These are phyloP conservation scores for Paramormyrops kingsleyae DNA, from an alignment of 2,113 vertebrate species.

Conservation along the genomic window DNA sequence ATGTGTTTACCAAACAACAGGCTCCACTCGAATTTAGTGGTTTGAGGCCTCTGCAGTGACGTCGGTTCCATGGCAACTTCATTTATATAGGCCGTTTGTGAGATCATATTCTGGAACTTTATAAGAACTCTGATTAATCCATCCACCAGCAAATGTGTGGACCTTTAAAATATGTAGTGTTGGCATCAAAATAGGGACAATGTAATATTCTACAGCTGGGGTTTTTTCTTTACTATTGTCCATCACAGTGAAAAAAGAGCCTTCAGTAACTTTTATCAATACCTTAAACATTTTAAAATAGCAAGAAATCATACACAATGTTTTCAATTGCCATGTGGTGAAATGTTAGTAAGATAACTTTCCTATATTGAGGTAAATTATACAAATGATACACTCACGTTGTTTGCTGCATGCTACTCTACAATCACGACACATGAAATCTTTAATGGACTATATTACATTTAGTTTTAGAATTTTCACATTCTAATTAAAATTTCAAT, in stretches of 20 bases:
- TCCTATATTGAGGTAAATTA: neutral
- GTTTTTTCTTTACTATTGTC: neutral
- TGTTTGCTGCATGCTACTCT: neutral
- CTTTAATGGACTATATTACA: neutral
- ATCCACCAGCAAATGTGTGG: neutral
- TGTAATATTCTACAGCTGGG: neutral
- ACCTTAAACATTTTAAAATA: neutral
- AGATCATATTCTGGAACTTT: slow-evolving; percentile 18
- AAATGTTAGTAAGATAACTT: neutral
- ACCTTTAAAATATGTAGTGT: neutral
- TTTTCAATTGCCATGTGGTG: neutral
- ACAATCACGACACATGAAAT: neutral
- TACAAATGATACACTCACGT: neutral
- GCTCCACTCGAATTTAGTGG: slow-evolving; percentile 21
- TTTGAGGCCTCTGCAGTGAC: slow-evolving; percentile 12
- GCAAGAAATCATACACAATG: neutral
- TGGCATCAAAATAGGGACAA: neutral
- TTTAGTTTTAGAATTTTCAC: neutral
- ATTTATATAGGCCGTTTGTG: slow-evolving; percentile 14
- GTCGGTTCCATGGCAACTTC: slow-evolving; percentile 6
- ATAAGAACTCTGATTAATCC: slow-evolving; percentile 5
- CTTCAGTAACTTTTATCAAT: neutral
- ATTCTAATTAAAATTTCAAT: neutral
- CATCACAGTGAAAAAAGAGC: neutral
- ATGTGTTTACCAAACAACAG: slow-evolving; percentile 24